Conservation (phyloP, 1,140 invertebrate species). For the Penaeus vannamei region DNA sequence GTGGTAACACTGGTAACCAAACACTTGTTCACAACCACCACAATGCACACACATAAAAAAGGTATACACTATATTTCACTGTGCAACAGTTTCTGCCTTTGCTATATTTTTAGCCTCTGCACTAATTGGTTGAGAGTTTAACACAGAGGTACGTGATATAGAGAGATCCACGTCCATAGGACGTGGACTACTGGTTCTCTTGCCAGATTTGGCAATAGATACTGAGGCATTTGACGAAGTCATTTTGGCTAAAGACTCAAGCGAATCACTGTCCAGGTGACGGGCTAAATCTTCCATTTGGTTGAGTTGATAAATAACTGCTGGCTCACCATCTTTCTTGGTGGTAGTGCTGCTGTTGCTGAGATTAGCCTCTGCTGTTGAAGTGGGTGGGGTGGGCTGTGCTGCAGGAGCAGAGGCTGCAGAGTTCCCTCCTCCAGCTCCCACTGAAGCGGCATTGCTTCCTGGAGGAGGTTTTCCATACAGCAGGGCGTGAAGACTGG, state of each 20-base stretch:
- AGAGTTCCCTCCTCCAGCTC: slow-evolving; percentile 72
- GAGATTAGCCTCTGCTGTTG: slow-evolving; percentile 56
- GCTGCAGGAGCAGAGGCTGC: slow-evolving; percentile 72
- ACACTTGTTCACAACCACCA: slow-evolving; percentile 54
- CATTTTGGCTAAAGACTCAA: slow-evolving; percentile 68
- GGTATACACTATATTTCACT: slow-evolving; percentile 48
- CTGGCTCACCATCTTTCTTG: slow-evolving; percentile 34
- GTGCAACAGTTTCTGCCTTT: slow-evolving; percentile 58
- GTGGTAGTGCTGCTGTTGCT: slow-evolving; percentile 53
- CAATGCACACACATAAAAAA: slow-evolving; percentile 49
- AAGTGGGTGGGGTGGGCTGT: slow-evolving; percentile 74
- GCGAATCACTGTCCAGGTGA: slow-evolving; percentile 68
- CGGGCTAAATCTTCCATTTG: slow-evolving; percentile 69
- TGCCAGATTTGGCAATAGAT: slow-evolving; percentile 58
- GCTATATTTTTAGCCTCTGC: slow-evolving; percentile 61
- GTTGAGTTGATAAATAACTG: slow-evolving; percentile 49
- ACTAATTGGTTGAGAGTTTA: slow-evolving; percentile 56
- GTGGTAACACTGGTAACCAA: slow-evolving; percentile 38
- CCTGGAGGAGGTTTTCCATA: slow-evolving; percentile 70
- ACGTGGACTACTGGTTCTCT: slow-evolving; percentile 59
- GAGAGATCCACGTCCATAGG: slow-evolving; percentile 62
- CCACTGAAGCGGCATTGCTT: slow-evolving; percentile 71
- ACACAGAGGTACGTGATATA: slow-evolving; percentile 58
- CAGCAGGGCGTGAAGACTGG: slow-evolving; percentile 64
- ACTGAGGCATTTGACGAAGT: slow-evolving; percentile 60